Conservation (phyloP, 1,140 invertebrate species). For the Adelges cooleyi region DNA sequence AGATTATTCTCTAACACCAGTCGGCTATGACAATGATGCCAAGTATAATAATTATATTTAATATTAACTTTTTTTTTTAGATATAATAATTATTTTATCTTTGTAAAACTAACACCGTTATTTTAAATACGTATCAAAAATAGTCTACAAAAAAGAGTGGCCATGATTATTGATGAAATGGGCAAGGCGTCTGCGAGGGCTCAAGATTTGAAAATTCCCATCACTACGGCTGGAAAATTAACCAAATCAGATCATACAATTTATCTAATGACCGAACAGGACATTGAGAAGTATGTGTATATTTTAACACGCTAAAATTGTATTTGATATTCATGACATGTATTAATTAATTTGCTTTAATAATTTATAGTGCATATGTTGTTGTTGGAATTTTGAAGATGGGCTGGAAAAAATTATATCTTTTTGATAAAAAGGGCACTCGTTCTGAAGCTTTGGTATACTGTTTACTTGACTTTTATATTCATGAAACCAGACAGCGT, state of each 20-base stretch:
- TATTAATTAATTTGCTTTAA: too few species aligned
- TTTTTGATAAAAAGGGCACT: constrained; percentile 57
- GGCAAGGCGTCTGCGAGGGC: constrained; percentile 60
- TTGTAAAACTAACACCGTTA: too few species aligned
- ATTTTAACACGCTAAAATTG: too few species aligned
- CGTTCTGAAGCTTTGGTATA: constrained; percentile 62
- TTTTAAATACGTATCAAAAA: not conserved
- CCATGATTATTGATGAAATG: constrained; percentile 49
- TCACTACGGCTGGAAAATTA: constrained; percentile 55
- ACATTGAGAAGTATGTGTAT: not conserved
- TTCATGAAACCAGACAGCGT: constrained; percentile 66
- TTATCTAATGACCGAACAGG: constrained; percentile 45
- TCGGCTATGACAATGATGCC: not conserved
- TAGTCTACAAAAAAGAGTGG: constrained; percentile 10
- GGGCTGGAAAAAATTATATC: constrained; percentile 69
- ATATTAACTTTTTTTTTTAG: not conserved
- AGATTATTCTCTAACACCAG: not conserved
- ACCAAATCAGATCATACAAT: constrained; percentile 54
- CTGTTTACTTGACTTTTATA: constrained; percentile 78
- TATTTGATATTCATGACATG: too few species aligned
- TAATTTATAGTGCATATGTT: constrained; percentile 46
- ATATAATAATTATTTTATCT: too few species aligned
- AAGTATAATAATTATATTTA: not conserved
- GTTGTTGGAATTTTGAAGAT: constrained; percentile 67
- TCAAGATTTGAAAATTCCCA: constrained; percentile 55